Evolutionary conservation across 2,888 invertebrate species (phyloP), one percentile per base, ranked within the genome.

Genomic region (Belgica antarctica): DNA sequence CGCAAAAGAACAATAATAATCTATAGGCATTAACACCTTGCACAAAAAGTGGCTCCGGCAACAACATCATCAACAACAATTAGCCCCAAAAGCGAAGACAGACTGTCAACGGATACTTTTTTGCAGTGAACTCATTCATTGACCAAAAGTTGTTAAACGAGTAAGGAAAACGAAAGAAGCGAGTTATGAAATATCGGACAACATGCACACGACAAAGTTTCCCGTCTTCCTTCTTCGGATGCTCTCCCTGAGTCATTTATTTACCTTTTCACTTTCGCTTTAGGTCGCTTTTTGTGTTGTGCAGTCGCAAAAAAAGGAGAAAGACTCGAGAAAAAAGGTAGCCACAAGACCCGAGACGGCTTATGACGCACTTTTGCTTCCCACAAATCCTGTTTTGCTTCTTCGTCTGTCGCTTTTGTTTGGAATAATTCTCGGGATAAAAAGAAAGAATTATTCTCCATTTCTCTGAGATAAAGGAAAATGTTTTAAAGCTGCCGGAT

Each of bases 1-100:
- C 7, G 5, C 3, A 7, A 4, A 46, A 46, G 17, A 31, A 31
- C 34, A 31, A 31, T 31, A 31, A 19, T 12, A 59, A 59, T 59
- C 59, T 10, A 59, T 25, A 59, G 34, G n/a, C 34, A 31, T 68
- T 68, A 57, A 68, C 68, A 68, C 68, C 68, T 68, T 68, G 65
- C 65, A 22, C 17, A 52, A 52, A 41, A 52, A 22, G 34, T 8
- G 12, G 12, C 12, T 5, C 34, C 34, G 12, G 12, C 34, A 31
- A 31, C 7, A 31, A 31, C 34, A n/a, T n/a, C n/a, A 12, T 15
- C 10, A 31, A 62, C 36, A 62, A 61, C 36, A 41, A 22, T 52
- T 27, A 10, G 22, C 5, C 10, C 25, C 8, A 25, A 27, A 65
- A 68, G 57, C 68, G n/a, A n/a, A n/a, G n/a, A n/a, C 68, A 68